Evolutionary conservation across 2,888 invertebrate genomes (phyloP), one percentile per base, ranked within the genome.

Genomic region (Urechis unicinctus): DNA sequence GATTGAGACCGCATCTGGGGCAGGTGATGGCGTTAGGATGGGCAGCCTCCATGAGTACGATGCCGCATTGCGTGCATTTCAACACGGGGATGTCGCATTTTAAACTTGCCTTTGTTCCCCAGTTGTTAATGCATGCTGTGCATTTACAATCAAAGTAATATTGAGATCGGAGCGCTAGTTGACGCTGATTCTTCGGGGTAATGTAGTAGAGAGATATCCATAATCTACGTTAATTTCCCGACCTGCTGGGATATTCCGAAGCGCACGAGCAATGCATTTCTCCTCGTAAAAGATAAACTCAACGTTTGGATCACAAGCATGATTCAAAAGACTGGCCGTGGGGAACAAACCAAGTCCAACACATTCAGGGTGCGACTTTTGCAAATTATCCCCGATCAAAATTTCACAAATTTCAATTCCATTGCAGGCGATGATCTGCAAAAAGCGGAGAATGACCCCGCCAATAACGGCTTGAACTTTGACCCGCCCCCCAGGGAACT

Each of bases 281-380:
- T 85, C 82, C 46, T 86, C 85, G 74, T 85, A 59, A 75, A 88
- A 91, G 67, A 88, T 88, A 69, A 61, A 85, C 52, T 59, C 60
- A 45, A 67, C 66, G 9, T 66, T 69, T 6, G 90, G 86, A 60
- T 86, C 85, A 72, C 94, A 94, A 1, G 90, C 87, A 79, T 94
- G 94, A 76, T 94, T 94, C 85, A 92, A 88, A 80, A 91, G 85
- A 66, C 89, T 88, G 0, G 88, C 85, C 1, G 88, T 85, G 0
- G 91, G 89, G 73, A 87, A 90, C 68, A 91, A 87, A 0, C 87
- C 90, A 2, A 89, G 86, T 0, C 88, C 90, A 50, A 83, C 73
- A 24, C 47, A 51, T 24, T 56, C 57, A 48, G 64, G 62, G 55
- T 63, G 47, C 51, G 57, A 55, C 48, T 59, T 56, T 44, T 50